Percentiles rank a stretch among this genome's conserved stretches.
Evolutionary conservation across 2,797 vertebrate species (phyloP).

Genomic region (Characodon lateralis): DNA sequence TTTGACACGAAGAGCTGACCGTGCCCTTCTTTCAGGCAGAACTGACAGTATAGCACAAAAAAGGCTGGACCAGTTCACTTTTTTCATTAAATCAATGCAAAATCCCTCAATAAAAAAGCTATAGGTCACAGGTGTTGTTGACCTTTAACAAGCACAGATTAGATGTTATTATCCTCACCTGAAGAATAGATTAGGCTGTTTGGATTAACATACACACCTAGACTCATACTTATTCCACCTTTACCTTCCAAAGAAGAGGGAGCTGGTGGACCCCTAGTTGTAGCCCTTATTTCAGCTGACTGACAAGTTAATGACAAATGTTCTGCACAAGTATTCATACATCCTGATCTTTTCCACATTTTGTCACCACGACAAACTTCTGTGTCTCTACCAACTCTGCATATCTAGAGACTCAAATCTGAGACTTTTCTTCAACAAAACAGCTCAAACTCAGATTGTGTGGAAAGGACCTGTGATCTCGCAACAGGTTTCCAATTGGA

Average conservation of each 20-base stretch:
- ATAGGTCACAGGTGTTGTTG: background rate
- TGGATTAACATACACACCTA: background rate
- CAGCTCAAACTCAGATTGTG: background rate
- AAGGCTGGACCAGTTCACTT: background rate
- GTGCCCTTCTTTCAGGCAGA: conserved; percentile 61
- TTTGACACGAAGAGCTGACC: conserved; percentile 38
- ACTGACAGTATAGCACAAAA: conserved; percentile 47
- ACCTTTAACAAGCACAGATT: conserved; percentile 5
- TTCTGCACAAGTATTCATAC: background rate
- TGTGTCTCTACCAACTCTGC: background rate
- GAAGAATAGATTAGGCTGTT: background rate
- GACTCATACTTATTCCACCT: too few relatives aligned
- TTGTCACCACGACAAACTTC: background rate
- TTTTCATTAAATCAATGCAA: conserved; percentile 2
- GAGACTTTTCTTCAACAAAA: background rate
- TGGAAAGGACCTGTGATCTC: background rate
- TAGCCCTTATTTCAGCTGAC: background rate
- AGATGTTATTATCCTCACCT: background rate
- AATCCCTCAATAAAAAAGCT: conserved; percentile 9
- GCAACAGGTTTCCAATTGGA: background rate
- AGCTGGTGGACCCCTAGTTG: background rate
- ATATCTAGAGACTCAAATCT: background rate
- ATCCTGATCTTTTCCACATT: background rate
- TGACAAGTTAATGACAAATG: background rate
- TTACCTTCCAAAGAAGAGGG: too few relatives aligned